Evolutionary conservation across 2,113 vertebrate species (phyloP).

Genomic region (Penelope pileata): DNA sequence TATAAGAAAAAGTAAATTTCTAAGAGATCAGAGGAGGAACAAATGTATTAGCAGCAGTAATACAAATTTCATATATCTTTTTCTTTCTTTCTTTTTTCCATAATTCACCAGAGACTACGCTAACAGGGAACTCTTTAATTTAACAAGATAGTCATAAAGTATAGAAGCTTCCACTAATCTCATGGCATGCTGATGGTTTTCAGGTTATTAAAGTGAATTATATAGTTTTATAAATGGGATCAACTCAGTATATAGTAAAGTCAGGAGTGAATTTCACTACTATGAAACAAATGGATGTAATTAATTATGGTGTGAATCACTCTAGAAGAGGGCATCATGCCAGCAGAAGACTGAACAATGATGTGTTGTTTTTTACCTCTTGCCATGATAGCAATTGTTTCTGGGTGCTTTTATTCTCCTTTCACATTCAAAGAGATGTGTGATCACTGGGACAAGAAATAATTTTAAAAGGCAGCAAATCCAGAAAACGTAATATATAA

Average conservation of each 20-base stretch:
- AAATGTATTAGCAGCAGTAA: background rate
- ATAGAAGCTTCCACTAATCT: slow-evolving; percentile 31
- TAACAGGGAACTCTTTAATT: background rate
- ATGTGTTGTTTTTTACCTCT: background rate
- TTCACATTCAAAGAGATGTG: background rate
- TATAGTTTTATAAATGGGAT: slow-evolving; percentile 44
- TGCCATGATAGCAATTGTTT: background rate
- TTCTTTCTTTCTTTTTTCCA: background rate
- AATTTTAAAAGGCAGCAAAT: slow-evolving; percentile 38
- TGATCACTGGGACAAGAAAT: background rate
- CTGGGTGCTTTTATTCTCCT: background rate
- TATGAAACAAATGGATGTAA: slow-evolving; percentile 56
- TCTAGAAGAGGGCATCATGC: slow-evolving; percentile 4
- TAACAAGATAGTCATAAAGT: slow-evolving; percentile 1
- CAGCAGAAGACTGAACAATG: background rate
- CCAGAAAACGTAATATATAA: background rate
- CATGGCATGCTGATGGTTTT: background rate
- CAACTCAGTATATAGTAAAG: slow-evolving; percentile 19
- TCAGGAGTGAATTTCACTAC: slow-evolving; percentile 48
- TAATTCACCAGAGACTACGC: background rate
- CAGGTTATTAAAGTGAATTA: slow-evolving; percentile 31
- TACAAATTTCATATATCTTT: background rate
- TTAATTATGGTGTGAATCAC: slow-evolving; percentile 69
- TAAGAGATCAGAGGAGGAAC: background rate
- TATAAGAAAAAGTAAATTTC: background rate